These are phyloP conservation scores for Salvelinus sp. DNA, from an alignment of 2,113 vertebrate genomes.

Conservation along the genomic window DNA sequence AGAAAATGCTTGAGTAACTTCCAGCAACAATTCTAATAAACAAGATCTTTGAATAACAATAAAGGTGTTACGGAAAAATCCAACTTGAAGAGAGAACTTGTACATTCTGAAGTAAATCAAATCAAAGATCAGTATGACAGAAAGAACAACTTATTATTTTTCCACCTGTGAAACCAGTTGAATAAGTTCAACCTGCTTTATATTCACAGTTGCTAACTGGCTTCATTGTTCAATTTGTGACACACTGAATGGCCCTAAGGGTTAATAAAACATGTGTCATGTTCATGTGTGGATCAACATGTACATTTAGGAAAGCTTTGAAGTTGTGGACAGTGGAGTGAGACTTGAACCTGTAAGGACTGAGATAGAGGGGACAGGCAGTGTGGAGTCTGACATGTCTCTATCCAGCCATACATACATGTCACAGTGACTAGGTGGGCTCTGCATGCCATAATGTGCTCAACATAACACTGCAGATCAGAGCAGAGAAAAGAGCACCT, in stretches of 20 bases:
- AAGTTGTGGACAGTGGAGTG: not conserved
- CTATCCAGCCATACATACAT: not conserved
- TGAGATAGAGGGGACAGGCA: not conserved
- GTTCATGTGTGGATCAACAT: not conserved
- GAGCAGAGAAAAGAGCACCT: constrained; percentile 40
- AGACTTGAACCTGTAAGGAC: not conserved
- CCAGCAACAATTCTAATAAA: no score
- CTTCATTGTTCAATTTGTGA: not conserved
- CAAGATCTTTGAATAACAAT: no score
- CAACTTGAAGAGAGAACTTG: no score
- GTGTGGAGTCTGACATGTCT: not conserved
- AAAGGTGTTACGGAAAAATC: no score
- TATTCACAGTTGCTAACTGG: not conserved
- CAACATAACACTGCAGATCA: constrained; percentile 56
- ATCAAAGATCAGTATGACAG: not conserved
- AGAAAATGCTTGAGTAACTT: not conserved
- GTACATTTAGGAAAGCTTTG: constrained; percentile 1
- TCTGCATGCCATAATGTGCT: constrained; percentile 47
- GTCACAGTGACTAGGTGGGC: constrained; percentile 15
- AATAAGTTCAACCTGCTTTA: not conserved
- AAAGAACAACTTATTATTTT: not conserved
- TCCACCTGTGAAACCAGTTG: not conserved
- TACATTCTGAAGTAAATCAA: no score
- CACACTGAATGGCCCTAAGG: not conserved
- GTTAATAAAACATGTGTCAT: not conserved